Conservation (phyloP, 1,140 invertebrate species). For the Contarinia nasturtii region DNA sequence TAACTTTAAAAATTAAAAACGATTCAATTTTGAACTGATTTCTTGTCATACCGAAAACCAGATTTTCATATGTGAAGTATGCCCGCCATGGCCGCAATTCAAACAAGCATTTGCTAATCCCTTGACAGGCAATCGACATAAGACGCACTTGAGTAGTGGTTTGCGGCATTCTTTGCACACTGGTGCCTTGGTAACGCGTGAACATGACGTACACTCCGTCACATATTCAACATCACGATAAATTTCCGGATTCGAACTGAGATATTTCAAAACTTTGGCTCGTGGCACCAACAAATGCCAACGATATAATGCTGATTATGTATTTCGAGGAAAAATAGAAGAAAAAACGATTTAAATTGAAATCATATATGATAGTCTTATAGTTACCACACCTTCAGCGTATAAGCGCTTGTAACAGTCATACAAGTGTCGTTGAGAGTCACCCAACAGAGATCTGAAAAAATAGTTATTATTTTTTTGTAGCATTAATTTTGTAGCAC, state of each 20-base stretch:
- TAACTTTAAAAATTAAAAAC: neutral
- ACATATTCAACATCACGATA: constrained; percentile 57
- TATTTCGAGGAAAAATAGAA: no score
- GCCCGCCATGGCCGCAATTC: constrained; percentile 80
- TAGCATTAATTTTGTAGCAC: neutral
- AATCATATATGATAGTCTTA: neutral
- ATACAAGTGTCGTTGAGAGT: constrained; percentile 41
- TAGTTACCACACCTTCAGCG: no score
- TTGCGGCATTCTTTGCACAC: constrained; percentile 50
- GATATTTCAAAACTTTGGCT: constrained; percentile 65
- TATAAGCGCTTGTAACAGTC: constrained; percentile 76
- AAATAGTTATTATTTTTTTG: constrained; percentile 6
- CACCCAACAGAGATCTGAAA: constrained; percentile 17
- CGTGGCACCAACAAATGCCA: constrained; percentile 63
- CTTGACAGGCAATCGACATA: constrained; percentile 71
- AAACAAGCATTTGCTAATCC: constrained; percentile 68
- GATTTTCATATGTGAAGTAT: constrained; percentile 54
- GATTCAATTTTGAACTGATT: no score
- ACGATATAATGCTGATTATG: constrained; percentile 67
- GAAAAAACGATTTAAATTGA: neutral
- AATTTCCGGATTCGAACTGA: constrained; percentile 32
- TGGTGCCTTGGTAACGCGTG: constrained; percentile 30
- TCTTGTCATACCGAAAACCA: constrained; percentile 70
- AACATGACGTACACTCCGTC: constrained; percentile 51
- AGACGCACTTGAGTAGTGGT: constrained; percentile 51